Conservation (phyloP, 2,888 invertebrate genomes). For the Nebria brevicollis region DNA sequence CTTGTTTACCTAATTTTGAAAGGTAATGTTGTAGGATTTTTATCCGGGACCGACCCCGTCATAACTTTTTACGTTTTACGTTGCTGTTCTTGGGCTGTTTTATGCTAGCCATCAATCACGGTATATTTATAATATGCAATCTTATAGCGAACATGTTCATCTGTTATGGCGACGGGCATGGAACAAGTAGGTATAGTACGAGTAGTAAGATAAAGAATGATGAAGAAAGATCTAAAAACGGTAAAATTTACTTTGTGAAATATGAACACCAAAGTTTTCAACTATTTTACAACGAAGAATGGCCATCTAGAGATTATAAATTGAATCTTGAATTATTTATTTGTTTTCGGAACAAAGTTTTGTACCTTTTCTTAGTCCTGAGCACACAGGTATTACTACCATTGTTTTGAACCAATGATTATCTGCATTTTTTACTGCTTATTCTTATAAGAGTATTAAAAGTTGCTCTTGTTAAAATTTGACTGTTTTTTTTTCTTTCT, state of each 20-base stretch:
- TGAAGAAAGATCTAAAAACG: neutral
- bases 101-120: neutral
- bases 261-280: neutral
- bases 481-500: no score
- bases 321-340: slow-evolving; percentile 17
- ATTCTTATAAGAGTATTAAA: no score
- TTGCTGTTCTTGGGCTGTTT: no score
- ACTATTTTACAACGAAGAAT: neutral
- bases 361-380: neutral
- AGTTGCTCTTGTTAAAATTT: no score
- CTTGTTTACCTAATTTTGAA: no score
- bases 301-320: slow-evolving; percentile 6
- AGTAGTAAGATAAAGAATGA: neutral
- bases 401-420: neutral
- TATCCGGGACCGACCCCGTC: no score
- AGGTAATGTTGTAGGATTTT: no score
- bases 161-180: neutral
- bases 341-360: slow-evolving; percentile 12
- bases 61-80: no score
- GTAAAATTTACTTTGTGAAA: slow-evolving; percentile 11
- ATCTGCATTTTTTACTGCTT: neutral
- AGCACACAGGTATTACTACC: neutral
- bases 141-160: neutral
- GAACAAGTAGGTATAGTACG: neutral
- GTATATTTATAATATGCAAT: neutral